These are phyloP conservation scores for Nomada hirtipes DNA, from an alignment of 2,888 invertebrate genomes.

Conservation along the genomic window DNA sequence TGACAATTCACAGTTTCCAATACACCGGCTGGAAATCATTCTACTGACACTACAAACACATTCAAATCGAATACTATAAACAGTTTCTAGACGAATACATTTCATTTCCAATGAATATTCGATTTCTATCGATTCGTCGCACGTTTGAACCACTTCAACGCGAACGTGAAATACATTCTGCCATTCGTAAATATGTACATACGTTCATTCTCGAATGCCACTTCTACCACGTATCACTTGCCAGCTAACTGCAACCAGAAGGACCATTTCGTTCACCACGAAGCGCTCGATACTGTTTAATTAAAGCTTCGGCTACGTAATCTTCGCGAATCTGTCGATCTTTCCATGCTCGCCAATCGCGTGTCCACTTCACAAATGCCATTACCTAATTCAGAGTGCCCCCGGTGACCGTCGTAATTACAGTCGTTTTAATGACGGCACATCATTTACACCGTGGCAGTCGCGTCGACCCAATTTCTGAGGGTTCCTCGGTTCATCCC, in stretches of 20 bases:
- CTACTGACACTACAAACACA: too few species aligned
- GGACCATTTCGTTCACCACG: neutral
- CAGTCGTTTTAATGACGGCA: constrained; percentile 57
- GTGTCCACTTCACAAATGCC: constrained; percentile 32
- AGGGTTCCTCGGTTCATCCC: constrained; percentile 36
- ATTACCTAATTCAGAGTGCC: constrained; percentile 41
- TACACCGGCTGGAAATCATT: too few species aligned
- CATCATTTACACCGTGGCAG: constrained; percentile 38
- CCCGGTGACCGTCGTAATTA: constrained; percentile 47
- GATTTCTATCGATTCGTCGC: too few species aligned
- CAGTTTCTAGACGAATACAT: too few species aligned
- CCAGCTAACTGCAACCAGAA: neutral
- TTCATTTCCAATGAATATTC: too few species aligned
- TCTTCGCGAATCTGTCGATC: constrained; percentile 18
- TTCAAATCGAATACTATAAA: too few species aligned
- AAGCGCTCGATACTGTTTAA: neutral
- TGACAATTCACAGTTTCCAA: too few species aligned
- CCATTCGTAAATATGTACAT: too few species aligned
- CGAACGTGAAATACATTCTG: too few species aligned
- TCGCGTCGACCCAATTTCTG: constrained; percentile 52
- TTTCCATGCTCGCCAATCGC: constrained; percentile 36
- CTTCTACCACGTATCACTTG: too few species aligned
- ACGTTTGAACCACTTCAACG: too few species aligned
- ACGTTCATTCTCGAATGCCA: too few species aligned
- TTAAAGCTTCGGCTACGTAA: constrained; percentile 14